phyloP scores from a whole-genome alignment of 1,140 invertebrate species.

The Leptopilina boulardi region DNA sequence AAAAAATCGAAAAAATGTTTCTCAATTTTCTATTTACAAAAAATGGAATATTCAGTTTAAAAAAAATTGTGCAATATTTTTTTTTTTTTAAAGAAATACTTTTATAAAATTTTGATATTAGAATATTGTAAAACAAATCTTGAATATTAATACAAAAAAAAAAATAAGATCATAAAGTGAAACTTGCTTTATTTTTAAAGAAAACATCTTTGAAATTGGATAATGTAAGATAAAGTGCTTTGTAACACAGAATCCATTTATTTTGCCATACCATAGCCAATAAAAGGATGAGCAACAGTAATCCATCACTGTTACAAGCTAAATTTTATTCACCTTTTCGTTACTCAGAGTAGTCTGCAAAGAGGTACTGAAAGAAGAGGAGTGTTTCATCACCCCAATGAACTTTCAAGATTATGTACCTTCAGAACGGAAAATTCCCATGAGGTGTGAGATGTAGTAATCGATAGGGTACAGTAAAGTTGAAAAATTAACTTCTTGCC shows the following conservation, averaged over 20 bases:
- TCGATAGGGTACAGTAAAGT: conserved; percentile 11
- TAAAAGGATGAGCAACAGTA: conserved; percentile 23
- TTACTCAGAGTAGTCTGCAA: conserved; percentile 4
- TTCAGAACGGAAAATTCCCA: background rate
- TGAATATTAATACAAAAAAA: too few relatives aligned
- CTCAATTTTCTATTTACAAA: too few relatives aligned
- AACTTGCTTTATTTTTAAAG: background rate
- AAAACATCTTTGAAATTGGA: background rate
- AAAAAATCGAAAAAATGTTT: too few relatives aligned
- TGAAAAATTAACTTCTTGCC: background rate
- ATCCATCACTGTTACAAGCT: conserved; percentile 17
- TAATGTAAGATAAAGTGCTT: conserved; percentile 14
- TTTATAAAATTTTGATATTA: too few relatives aligned
- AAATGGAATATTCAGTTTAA: too few relatives aligned
- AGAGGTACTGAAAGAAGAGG: conserved; percentile 21
- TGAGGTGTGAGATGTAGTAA: conserved; percentile 23
- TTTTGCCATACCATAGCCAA: background rate
- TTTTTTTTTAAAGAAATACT: too few relatives aligned
- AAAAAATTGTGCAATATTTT: too few relatives aligned
- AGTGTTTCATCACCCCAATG: conserved; percentile 24
- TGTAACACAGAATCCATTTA: conserved; percentile 2
- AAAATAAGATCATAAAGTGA: too few relatives aligned
- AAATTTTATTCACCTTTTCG: conserved; percentile 19
- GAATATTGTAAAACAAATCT: too few relatives aligned
- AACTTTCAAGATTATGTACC: conserved; percentile 31